phyloP scores from a whole-genome alignment of 2,888 invertebrate genomes.

The Sceliomorpha sp. region DNA sequence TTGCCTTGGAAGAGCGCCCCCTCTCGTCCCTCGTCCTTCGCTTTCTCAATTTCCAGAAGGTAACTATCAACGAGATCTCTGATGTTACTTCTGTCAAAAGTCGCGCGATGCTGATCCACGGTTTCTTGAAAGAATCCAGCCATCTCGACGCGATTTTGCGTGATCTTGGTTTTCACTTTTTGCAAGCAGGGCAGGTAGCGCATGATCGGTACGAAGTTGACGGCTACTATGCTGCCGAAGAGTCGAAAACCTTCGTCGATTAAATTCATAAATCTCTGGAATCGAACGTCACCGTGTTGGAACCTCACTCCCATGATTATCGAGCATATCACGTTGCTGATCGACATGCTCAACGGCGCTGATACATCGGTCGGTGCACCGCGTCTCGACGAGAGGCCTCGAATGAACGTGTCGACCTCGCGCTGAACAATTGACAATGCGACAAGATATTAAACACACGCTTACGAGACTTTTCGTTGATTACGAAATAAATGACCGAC shows the following conservation, averaged over 20 bases:
- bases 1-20: conserved; percentile 90
- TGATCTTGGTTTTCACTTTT: conserved; percentile 82
- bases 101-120: conserved; percentile 89
- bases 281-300: conserved; percentile 88
- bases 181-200: conserved; percentile 83
- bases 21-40: conserved; percentile 88
- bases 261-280: conserved; percentile 89
- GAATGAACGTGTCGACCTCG: conserved; percentile 89
- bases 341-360: conserved; percentile 88
- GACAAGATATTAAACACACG: not conserved
- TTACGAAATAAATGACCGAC: no score
- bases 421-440: conserved; percentile 69
- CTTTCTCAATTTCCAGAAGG: conserved; percentile 90
- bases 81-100: conserved; percentile 87
- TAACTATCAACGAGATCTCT: conserved; percentile 94
- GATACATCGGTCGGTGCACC: conserved; percentile 88
- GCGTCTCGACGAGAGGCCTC: conserved; percentile 84
- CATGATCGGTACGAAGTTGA: conserved; percentile 91
- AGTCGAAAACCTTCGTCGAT: conserved; percentile 95
- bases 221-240: conserved; percentile 90
- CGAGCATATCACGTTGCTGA: conserved; percentile 95
- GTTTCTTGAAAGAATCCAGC: conserved; percentile 91
- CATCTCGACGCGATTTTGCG: conserved; percentile 90
- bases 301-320: conserved; percentile 94
- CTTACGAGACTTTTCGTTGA: not conserved